phyloP scores from a whole-genome alignment of 2,888 invertebrate genomes.

The Machimus atricapillus region DNA sequence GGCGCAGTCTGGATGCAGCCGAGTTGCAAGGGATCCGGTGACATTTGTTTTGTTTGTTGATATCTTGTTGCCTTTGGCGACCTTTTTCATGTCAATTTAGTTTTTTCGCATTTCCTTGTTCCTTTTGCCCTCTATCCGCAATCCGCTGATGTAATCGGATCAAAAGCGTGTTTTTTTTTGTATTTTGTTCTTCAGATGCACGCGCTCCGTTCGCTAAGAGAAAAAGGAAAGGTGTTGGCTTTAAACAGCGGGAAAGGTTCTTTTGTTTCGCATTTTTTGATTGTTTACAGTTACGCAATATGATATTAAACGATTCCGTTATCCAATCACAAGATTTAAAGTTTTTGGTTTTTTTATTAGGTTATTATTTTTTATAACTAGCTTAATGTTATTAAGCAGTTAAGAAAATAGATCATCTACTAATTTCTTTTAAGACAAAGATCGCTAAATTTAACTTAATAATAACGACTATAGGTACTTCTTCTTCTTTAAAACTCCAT shows the following conservation, averaged over 20 bases:
- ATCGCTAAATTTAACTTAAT: too few relatives aligned
- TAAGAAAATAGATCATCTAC: too few relatives aligned
- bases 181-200: neutral
- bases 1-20: neutral
- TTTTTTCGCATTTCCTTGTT: neutral
- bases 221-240: neutral
- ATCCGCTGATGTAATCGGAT: slow-evolving; percentile 19
- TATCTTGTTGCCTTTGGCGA: slow-evolving; percentile 34
- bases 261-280: neutral
- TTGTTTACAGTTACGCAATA: neutral
- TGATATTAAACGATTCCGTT: neutral
- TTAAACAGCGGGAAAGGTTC: neutral
- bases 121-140: neutral
- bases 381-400: too few relatives aligned
- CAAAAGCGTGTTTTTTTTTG: neutral
- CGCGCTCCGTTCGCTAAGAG: neutral
- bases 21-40: slow-evolving; percentile 8
- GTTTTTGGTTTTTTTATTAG: too few relatives aligned
- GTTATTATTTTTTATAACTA: too few relatives aligned
- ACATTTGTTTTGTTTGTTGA: slow-evolving; percentile 34
- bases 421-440: too few relatives aligned
- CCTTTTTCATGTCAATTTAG: slow-evolving; percentile 12
- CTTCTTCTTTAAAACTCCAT: too few relatives aligned
- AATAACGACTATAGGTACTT: too few relatives aligned
- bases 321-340: neutral